Base-by-base conservation (phyloP, 2,888 invertebrate genomes). In the Pyrocoelia pectoralis region DNA sequence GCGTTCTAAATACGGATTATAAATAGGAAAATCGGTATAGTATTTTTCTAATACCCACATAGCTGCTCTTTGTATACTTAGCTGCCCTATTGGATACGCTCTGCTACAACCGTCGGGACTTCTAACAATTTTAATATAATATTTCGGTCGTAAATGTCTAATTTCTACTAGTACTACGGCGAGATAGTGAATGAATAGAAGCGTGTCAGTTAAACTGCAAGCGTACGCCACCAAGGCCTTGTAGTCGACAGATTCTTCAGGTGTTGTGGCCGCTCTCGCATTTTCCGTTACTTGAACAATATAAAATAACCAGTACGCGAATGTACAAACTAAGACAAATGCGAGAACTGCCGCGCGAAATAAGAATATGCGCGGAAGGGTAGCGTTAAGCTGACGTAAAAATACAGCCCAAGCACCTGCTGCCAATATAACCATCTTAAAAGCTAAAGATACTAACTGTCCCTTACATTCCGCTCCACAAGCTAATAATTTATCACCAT, bases 251-350 rank as follows among this genome's bases (percentile, higher is more conserved):
- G 91, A 91, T 80, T 91, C 90, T 75, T 93, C 92, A 0, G 90
- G 91, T 56, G 91, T 89, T 0, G 90, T 89, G 5, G 92, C 87
- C 56, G 93, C 92, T 80, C 91, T 89, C 0, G 92, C 90, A 13
- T 91, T 90, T 80, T 92, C 92, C 0, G 91, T 91, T 56, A 91
- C 88, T 82, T 98, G 94, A 53, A 98, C 97, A 74, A 95, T 90
- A 80, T 98, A 99, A 83, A 99, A 99, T 13, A 99, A 84, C 98
- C 99, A 99, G 83, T 96, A 98, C 2, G 97, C 93, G 82, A 98
- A 96, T 67, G 94, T 93, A 80, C 97, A 93, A 10, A 99, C 89
- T 40, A 96, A 89, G 33, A 97, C 89, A 56, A 98, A 87, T 3
- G 94, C 88, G 62, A 97, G 83, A n/a, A 96, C 91, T 71, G 94